Conservation (phyloP, 2,113 vertebrate genomes). For the Thryonomys swinderianus region DNA sequence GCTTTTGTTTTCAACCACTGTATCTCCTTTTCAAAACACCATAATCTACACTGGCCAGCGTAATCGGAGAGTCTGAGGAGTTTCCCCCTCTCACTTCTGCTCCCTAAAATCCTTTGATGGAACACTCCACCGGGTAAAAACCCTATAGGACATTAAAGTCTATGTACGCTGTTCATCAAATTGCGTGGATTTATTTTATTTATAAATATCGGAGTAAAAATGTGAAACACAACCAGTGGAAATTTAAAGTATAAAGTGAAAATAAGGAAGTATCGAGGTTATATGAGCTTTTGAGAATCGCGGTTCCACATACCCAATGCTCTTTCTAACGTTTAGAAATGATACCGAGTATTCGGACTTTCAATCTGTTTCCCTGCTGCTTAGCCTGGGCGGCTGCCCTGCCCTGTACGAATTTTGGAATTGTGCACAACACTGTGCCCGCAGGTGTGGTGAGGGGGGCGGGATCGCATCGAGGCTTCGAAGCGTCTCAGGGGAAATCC, state of each 20-base stretch:
- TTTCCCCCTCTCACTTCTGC: not conserved
- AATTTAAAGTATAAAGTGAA: not conserved
- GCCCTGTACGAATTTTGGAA: too few species aligned
- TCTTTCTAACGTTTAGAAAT: not conserved
- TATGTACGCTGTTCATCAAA: not conserved
- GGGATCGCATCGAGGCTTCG: not conserved
- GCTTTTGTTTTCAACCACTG: not conserved
- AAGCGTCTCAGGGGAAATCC: not conserved
- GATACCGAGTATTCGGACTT: not conserved
- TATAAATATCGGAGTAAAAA: not conserved
- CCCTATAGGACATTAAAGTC: not conserved
- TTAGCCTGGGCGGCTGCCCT: too few species aligned
- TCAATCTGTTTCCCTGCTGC: too few species aligned
- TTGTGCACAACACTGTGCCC: not conserved
- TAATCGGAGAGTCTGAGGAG: not conserved
- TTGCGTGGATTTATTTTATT: not conserved
- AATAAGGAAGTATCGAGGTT: not conserved
- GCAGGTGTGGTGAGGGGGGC: not conserved
- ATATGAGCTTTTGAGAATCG: not conserved
- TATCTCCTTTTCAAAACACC: not conserved
- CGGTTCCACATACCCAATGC: not conserved
- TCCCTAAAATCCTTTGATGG: not conserved
- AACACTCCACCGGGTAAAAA: not conserved
- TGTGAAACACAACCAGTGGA: not conserved
- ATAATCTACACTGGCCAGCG: not conserved